phyloP scores from a whole-genome alignment of 2,113 vertebrate species.

The Ploceus nigricollis region DNA sequence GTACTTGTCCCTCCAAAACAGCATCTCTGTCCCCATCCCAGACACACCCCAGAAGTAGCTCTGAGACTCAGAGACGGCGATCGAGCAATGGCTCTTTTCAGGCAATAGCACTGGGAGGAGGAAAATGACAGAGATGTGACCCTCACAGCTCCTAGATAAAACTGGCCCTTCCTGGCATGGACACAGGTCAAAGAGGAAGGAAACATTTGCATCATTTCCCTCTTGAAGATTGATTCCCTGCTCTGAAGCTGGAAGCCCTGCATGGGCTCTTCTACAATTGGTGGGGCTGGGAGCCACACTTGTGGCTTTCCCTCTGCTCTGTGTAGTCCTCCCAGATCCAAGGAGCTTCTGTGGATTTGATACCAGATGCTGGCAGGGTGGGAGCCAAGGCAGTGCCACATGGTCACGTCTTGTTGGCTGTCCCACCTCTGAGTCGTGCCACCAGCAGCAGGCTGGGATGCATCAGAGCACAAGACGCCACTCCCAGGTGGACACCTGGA shows the following conservation, averaged over 20 bases:
- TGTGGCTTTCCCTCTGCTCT: background rate
- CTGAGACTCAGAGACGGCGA: fast-evolving
- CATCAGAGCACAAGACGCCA: background rate
- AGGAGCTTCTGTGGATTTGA: background rate
- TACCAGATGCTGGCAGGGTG: background rate
- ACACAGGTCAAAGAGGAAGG: background rate
- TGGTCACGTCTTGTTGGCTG: background rate
- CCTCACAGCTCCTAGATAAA: background rate
- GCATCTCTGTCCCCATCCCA: background rate
- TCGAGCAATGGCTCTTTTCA: background rate
- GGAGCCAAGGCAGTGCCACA: background rate
- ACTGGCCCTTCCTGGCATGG: background rate
- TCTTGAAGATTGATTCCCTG: background rate
- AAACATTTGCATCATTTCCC: background rate
- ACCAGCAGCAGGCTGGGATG: background rate
- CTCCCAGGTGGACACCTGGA: background rate
- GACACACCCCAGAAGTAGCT: background rate
- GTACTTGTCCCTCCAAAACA: background rate
- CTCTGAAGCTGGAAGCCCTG: background rate
- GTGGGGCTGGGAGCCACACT: fast-evolving
- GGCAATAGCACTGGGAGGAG: background rate
- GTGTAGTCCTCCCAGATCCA: background rate
- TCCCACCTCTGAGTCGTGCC: background rate
- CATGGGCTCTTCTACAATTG: background rate
- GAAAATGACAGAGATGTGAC: background rate